phyloP scores from a whole-genome alignment of 2,888 invertebrate genomes.

The Apamea anceps region DNA sequence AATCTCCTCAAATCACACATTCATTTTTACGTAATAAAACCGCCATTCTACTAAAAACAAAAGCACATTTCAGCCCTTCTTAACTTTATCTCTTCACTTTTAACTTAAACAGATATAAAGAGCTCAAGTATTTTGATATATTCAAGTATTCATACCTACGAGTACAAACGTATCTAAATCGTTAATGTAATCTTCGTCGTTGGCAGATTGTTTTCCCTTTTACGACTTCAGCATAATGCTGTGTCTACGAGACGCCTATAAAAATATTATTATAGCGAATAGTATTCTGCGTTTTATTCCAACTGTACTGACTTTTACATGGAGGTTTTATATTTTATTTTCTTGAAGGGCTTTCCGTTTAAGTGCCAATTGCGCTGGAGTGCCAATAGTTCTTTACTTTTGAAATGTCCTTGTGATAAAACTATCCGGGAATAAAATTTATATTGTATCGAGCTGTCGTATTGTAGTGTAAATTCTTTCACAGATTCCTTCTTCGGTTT shows the following conservation, averaged over 20 bases:
- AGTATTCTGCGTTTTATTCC: constrained; percentile 52
- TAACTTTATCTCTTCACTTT: constrained; percentile 4
- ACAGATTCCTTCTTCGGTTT: neutral
- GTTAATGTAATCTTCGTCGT: constrained; percentile 62
- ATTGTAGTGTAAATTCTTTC: neutral
- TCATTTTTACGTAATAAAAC: neutral
- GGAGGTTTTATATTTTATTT: constrained; percentile 34
- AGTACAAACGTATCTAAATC: constrained; percentile 48
- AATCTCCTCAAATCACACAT: neutral
- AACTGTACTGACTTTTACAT: constrained; percentile 18
- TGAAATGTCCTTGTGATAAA: neutral
- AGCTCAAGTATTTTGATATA: constrained; percentile 34
- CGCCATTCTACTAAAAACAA: neutral
- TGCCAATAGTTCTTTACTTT: constrained; percentile 21
- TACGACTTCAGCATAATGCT: constrained; percentile 55
- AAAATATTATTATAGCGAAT: constrained; percentile 59
- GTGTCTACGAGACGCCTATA: constrained; percentile 54
- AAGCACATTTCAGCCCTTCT: neutral
- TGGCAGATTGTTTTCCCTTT: constrained; percentile 67
- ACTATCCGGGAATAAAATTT: neutral
- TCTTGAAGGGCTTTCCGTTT: constrained; percentile 12
- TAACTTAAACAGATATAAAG: constrained; percentile 25
- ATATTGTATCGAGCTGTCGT: neutral
- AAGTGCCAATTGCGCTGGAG: constrained; percentile 20
- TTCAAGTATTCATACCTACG: constrained; percentile 47